Evolutionary conservation across 1,140 invertebrate species (phyloP).

Genomic region (Streblospio benedicti): DNA sequence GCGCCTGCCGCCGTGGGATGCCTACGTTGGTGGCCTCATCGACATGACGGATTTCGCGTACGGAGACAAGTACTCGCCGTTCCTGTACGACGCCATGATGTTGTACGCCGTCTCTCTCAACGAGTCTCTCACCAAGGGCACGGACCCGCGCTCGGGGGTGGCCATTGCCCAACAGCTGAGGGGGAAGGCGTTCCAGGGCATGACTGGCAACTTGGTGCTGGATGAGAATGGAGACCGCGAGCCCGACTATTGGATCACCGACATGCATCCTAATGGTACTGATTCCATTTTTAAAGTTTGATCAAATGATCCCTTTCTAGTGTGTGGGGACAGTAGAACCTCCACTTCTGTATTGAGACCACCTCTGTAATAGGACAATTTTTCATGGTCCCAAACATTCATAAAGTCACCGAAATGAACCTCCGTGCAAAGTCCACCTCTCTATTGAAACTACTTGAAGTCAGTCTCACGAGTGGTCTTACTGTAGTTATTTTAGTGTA

Average conservation of each 20-base stretch:
- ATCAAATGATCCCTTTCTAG: no score
- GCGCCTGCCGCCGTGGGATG: slow-evolving; percentile 10
- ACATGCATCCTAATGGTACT: slow-evolving; percentile 43
- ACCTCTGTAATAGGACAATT: no score
- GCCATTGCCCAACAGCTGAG: slow-evolving; percentile 68
- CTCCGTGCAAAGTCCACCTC: no score
- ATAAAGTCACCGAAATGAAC: no score
- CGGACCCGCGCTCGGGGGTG: slow-evolving; percentile 65
- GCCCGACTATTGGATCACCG: slow-evolving; percentile 58
- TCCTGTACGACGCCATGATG: slow-evolving; percentile 75
- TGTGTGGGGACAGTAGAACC: no score
- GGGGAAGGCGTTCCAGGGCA: slow-evolving; percentile 8
- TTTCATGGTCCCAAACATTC: no score
- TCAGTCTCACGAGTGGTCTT: no score
- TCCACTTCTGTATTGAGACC: no score
- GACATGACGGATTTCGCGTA: neutral
- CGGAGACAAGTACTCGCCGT: slow-evolving; percentile 18
- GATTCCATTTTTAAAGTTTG: no score
- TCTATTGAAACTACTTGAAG: no score
- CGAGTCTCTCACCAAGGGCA: slow-evolving; percentile 68
- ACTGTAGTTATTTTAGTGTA: no score
- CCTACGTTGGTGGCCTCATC: neutral
- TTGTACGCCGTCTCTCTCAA: slow-evolving; percentile 79
- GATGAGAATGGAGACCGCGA: slow-evolving; percentile 75
- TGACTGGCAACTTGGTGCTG: slow-evolving; percentile 70